Evolutionary conservation across 2,888 invertebrate genomes (phyloP), one percentile per base, ranked within the genome.

Genomic region (Andrena haemorrhoa): DNA sequence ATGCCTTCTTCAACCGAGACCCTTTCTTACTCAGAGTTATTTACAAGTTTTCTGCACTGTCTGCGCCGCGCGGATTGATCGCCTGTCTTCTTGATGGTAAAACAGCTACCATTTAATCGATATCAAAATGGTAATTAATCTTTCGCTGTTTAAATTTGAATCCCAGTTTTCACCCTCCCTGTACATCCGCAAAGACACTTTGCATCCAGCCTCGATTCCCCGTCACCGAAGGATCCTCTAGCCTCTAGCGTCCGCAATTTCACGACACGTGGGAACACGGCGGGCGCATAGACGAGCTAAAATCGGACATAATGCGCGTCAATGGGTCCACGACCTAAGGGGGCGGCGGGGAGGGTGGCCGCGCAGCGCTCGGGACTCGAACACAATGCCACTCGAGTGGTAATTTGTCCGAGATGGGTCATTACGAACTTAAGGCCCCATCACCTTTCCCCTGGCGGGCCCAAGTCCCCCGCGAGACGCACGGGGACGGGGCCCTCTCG

Each of bases 341-440:
- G 63, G 29, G 23, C 23, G 64, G 53, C 72, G 63, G 10, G 26
- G 63, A 64, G 53, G 60, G 56, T 41, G 61, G 51, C 58, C 60
- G 47, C 85, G 86, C 60, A 88, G 86, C 88, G 89, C 87, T 86
- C 87, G 87, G 56, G 58, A 49, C 86, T 85, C 81, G 86, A 81
- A 80, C 88, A 88, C 91, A 90, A 89, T 89, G 89, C 90, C 89
- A 85, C 86, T 83, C 86, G 87, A 86, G 82, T 85, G 88, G 86
- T 85, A 88, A 88, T 88, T 86, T 88, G 86, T 78, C 77, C 84
- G 84, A 86, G 87, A 77, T 82, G 86, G 81, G 76, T 83, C 86
- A 83, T 82, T 84, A 83, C 81, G 63, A 68, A 53, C 83, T 78
- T 75, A 75, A 82, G 82, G 58, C 71, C 41, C 70, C 69, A 56